A percentile compares a stretch with the other conserved stretches of the same genome.
Conservation (phyloP, 2,797 vertebrate species). For the Macrochelys suwanniensis region DNA sequence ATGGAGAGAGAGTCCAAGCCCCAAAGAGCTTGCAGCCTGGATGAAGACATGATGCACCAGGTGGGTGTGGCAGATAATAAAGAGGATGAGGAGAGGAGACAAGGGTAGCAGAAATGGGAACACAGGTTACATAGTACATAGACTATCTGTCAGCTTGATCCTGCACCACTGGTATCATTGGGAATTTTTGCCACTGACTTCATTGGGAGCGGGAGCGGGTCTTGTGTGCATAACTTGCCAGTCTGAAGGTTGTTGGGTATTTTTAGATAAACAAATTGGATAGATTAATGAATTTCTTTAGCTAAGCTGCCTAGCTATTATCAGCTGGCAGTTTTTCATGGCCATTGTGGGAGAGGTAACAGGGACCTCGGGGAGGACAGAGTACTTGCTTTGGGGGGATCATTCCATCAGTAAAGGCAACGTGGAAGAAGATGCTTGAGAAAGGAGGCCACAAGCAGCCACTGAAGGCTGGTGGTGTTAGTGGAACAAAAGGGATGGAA, state of each 20-base stretch:
- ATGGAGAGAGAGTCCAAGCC: not conserved
- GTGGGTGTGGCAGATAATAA: not conserved
- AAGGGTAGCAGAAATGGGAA: not conserved
- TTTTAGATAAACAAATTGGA: not conserved
- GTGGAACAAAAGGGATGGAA: too few species aligned
- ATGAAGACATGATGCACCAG: not conserved
- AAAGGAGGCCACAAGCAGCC: too few species aligned
- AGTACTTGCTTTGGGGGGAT: not conserved
- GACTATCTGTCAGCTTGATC: not conserved
- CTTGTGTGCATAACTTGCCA: not conserved
- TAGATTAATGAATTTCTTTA: fast-evolving
- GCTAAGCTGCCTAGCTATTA: not conserved
- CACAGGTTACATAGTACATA: not conserved
- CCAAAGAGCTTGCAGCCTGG: not conserved
- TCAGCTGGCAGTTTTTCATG: not conserved
- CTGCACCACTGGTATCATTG: not conserved
- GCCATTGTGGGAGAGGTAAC: not conserved
- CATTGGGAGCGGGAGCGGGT: not conserved
- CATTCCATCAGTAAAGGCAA: not conserved
- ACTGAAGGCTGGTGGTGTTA: too few species aligned
- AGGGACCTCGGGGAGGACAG: not conserved
- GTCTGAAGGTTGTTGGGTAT: not conserved
- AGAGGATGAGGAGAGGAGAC: not conserved
- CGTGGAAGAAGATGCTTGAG: too few species aligned
- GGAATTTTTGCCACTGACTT: not conserved